Evolutionary conservation across 1,140 invertebrate species (phyloP).

Genomic region (Bombyx mandarina): DNA sequence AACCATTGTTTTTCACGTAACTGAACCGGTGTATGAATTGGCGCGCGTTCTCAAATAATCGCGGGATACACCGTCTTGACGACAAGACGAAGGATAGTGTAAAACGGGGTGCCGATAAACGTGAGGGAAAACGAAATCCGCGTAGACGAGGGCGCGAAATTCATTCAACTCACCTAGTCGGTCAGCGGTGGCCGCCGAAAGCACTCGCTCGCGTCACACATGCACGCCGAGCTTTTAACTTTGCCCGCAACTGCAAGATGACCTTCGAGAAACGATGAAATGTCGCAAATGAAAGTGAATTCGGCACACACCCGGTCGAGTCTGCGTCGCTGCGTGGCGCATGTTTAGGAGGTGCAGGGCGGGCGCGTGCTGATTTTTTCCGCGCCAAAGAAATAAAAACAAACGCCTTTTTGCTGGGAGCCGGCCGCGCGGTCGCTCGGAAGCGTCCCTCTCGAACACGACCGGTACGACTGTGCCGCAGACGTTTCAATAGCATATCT

Average conservation of each 20-base stretch:
- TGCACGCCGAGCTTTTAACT: slow-evolving; percentile 22
- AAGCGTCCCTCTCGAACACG: slow-evolving; percentile 12
- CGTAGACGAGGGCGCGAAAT: slow-evolving; percentile 35
- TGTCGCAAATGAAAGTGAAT: slow-evolving; percentile 72
- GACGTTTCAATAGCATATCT: background rate
- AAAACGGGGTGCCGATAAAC: slow-evolving; percentile 49
- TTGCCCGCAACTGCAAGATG: slow-evolving; percentile 45
- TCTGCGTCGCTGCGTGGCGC: slow-evolving; percentile 70
- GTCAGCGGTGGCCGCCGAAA: slow-evolving; percentile 48
- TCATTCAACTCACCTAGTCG: slow-evolving; percentile 60
- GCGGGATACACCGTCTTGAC: slow-evolving; percentile 30
- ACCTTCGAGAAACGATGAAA: slow-evolving; percentile 66
- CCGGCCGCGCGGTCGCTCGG: slow-evolving; percentile 32
- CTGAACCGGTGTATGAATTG: no score
- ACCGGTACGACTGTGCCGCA: background rate
- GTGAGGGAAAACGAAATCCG: slow-evolving; percentile 28
- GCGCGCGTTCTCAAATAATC: no score
- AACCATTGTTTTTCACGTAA: no score
- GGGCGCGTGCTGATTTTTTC: slow-evolving; percentile 63
- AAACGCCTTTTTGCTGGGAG: slow-evolving; percentile 55
- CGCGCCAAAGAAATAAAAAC: slow-evolving; percentile 68
- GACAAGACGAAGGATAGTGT: slow-evolving; percentile 36
- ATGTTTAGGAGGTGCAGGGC: slow-evolving; percentile 69
- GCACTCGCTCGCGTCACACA: slow-evolving; percentile 32
- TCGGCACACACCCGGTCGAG: slow-evolving; percentile 52